Base-by-base conservation (phyloP, 2,113 vertebrate genomes). In the Cheirogaleus medius region DNA sequence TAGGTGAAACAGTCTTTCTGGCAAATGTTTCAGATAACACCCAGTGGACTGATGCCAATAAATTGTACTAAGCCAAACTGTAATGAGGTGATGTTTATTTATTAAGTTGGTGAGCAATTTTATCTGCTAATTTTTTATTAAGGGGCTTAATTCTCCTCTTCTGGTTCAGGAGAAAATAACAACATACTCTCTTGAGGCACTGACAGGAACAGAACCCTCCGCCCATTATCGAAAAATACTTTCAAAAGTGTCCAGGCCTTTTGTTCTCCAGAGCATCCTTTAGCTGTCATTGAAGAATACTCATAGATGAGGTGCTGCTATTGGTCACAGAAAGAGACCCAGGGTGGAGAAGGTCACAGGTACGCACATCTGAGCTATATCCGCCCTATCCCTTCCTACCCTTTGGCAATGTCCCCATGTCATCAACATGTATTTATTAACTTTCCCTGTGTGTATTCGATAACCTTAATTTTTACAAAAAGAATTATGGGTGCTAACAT, bases 61-160 rank as follows among this genome's bases (percentile, higher is more conserved):
- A 94, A 84, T 21, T 60, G 14, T 52, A 52, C 64, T 76, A 76
- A 96, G 54, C 14, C 76, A 90, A 93, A 91, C 23, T 84, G 47
- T 77, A 94, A 94, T 54, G 27, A 90, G 66, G 54, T 85, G 39
- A 87, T 58, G 12, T 68, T 90, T 94, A 87, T 76, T 78, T 90
- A 95, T 81, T 91, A 89, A 52, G 73, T 89, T 96, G 42, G 37
- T 69, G 49, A 84, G 63, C 39, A 69, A 78, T 97, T 87, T 87
- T 58, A 90, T 84, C 87, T 87, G 80, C 32, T 86, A 13, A 15
- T 27, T 73, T 94, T 89, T 82, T 89, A 69, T 73, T 56, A 77
- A 95, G 58, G 44, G 83, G 13, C 25, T 95, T 91, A 73, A 92
- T 87, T 93, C 21, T 82, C 71, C 66, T 71, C 39, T 74, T 95